A percentile compares a stretch with the other conserved stretches of the same genome.
Conservation (phyloP, 2,888 invertebrate genomes). For the Eulithis testata region DNA sequence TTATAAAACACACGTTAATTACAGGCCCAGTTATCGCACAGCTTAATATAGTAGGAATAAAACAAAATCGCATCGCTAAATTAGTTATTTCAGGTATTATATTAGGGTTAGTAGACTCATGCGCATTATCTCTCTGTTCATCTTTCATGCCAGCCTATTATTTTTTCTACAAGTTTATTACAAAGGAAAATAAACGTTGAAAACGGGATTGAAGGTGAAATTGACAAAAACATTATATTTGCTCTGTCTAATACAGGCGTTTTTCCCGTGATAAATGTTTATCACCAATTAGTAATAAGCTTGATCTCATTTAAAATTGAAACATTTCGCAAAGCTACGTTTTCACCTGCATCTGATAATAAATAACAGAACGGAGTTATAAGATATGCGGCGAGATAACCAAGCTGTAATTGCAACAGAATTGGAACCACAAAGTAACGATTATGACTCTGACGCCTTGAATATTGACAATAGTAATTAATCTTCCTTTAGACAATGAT, state of each 20-base stretch:
- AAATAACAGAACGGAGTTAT: conserved; percentile 40
- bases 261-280: conserved; percentile 8
- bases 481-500: conserved; percentile 64
- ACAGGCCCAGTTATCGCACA: conserved; percentile 68
- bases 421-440: conserved; percentile 58
- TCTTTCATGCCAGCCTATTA: background rate
- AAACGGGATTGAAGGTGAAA: background rate
- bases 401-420: conserved; percentile 52
- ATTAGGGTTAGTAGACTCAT: conserved; percentile 15
- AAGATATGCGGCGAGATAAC: conserved; percentile 43
- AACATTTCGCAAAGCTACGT: conserved; percentile 69
- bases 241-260: background rate
- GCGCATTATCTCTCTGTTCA: conserved; percentile 4
- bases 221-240: background rate
- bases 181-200: background rate
- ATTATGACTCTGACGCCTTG: conserved; percentile 59
- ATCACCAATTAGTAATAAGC: background rate
- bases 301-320: conserved; percentile 44
- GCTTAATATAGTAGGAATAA: conserved; percentile 52
- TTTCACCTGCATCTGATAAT: conserved; percentile 35
- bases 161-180: background rate
- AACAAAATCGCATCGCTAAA: conserved; percentile 64
- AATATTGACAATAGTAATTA: conserved; percentile 77
- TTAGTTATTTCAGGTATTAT: conserved; percentile 13
- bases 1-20: conserved; percentile 68